Evolutionary conservation across 2,113 vertebrate species (phyloP).

Genomic region (Erythrolamprus reginae): DNA sequence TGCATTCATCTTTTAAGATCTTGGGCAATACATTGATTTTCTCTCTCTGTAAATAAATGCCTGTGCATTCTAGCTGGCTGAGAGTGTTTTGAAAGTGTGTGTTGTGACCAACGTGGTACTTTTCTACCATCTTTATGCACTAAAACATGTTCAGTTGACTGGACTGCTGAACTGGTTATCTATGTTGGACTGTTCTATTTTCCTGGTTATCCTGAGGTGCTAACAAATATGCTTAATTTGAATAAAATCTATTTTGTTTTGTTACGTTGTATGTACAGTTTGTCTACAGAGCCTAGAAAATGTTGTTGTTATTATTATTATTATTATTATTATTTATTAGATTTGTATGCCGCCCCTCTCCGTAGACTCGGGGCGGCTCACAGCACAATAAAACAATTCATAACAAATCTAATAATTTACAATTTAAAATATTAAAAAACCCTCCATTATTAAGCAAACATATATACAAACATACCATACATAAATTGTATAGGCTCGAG

Average conservation of each 20-base stretch:
- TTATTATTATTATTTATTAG: too few relatives aligned
- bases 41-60: not conserved
- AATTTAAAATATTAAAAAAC: too few relatives aligned
- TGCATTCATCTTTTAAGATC: slow-evolving; percentile 26
- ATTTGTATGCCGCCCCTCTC: too few relatives aligned
- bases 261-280: slow-evolving; percentile 16
- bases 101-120: slow-evolving; percentile 47
- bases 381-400: too few relatives aligned
- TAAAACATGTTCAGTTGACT: slow-evolving; percentile 58
- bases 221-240: slow-evolving; percentile 68
- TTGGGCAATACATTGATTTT: slow-evolving; percentile 40
- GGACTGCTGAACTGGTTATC: slow-evolving; percentile 61
- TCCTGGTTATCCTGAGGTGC: slow-evolving; percentile 69
- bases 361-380: too few relatives aligned
- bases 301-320: too few relatives aligned
- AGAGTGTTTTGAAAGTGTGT: slow-evolving; percentile 21
- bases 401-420: too few relatives aligned
- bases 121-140: slow-evolving; percentile 60
- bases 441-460: too few relatives aligned
- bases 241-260: slow-evolving; percentile 71
- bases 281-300: not conserved
- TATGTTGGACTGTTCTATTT: slow-evolving; percentile 56
- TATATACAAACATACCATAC: too few relatives aligned
- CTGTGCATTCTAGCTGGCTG: slow-evolving; percentile 35
- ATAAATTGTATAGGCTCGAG: too few relatives aligned